Base-by-base conservation (phyloP, 2,888 invertebrate species). In the Chymomyza amoena region DNA sequence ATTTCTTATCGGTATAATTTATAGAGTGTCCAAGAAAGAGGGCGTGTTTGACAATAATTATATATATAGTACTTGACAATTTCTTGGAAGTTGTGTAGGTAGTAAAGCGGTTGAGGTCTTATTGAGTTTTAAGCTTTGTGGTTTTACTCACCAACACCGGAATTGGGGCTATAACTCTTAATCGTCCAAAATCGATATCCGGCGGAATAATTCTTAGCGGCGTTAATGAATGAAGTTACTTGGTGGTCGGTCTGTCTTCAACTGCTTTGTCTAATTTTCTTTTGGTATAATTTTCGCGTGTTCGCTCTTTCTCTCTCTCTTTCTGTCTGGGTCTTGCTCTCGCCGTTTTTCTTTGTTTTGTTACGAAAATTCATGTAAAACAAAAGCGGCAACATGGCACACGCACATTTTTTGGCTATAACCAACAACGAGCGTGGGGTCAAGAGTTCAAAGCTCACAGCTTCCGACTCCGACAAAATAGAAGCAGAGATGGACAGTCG, bases 401-500 rank as follows among this genome's bases (percentile, higher is more conserved):
- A 81, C 70, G 64, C 80, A 77, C 70, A 68, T 63, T 61, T 68
- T 68, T 70, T 45, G 25, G 18, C 25, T 57, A 5, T 18, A 18
- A 18, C 52, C 52, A 51, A 1, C 51, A 54, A n/a, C 18, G 52
- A 54, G 52, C 18, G 79, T 65, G 83, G 83, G 83, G 87, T 84
- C 83, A 84, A 84, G 85, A 84, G 83, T 84, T 84, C 87, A 88
- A 80, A 80, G 78, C 85, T 80, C 82, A 80, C 83, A 87, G 83
- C 83, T 84, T 84, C 83, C 83, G 83, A 87, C 72, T 80, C 70
- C 74, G 76, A 18, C 18, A 54, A 54, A 32, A 32, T 32, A 51
- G 51, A 15, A 15, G 51, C 6, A 6, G 51, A 16, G 51, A 57
- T 32, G 57, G 57, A 25, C 36, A 64, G 56, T 18, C 50, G 16